Evolutionary conservation across 2,797 vertebrate genomes (phyloP), one percentile per base, ranked within the genome.

Genomic region (Chloroceryle inda): DNA sequence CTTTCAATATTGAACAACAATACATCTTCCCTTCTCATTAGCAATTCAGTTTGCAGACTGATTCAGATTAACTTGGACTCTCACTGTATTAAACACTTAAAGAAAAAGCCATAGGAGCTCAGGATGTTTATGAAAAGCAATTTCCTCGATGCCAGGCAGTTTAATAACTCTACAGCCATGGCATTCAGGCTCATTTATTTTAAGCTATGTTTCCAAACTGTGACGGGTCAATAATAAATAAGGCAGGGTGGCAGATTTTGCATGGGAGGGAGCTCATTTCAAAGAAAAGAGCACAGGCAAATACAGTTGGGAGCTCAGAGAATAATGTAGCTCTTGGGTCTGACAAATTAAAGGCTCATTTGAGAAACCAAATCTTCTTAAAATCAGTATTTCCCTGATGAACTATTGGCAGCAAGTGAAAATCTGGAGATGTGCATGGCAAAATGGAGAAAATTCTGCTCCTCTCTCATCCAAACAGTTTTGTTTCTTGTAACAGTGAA

Each of bases 71-170:
- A 94, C 73, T 95, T 50, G 58, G 52, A 29, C 58, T 93, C 49
- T 93, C 31, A 42, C 77, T 92, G 85, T 88, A 90, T 92, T 81
- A 96, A 95, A 75, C 88, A 78, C 83, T 96, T 82, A 8, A 59
- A 59, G 49, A 42, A 90, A 92, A 80, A 94, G 76, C 12, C 64
- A 49, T 14, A 42, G 44, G 61, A 55, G 66, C 56, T 80, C 82
- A 88, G 90, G 89, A 79, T 95, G 91, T 92, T 97, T 97, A 77
- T 97, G 96, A 97, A 97, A 97, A 95, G 96, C 97, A 97, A 97
- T 97, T 97, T 97, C 97, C 97, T 97, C 94, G 74, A 4, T 93
- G 96, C 94, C 90, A 96, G 88, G 95, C 95, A 92, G 77, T 97
- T 97, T 97, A 96, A 97, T 97, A 97, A 95, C 84, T 83, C 49